Conservation (phyloP, 2,113 vertebrate genomes). For the Colius striatus region DNA sequence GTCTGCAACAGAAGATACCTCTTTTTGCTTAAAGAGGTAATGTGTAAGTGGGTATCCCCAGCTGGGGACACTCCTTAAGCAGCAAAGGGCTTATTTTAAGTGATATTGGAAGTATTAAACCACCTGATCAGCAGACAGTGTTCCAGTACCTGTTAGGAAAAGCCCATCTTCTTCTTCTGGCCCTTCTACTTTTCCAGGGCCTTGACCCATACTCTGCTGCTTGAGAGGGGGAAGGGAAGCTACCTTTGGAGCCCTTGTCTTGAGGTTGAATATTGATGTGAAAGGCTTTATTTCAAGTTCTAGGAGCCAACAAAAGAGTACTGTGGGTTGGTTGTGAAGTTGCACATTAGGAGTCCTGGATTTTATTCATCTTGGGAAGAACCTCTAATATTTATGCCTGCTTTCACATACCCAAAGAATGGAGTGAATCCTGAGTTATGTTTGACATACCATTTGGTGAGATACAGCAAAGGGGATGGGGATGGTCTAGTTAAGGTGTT, state of each 20-base stretch:
- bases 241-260: neutral
- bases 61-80: neutral
- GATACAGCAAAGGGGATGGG: neutral
- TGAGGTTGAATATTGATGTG: neutral
- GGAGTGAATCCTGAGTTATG: neutral
- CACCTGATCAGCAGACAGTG: neutral
- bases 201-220: neutral
- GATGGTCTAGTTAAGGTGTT: neutral
- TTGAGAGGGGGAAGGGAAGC: neutral
- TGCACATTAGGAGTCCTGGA: neutral
- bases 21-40: neutral
- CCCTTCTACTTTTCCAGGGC: neutral
- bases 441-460: neutral
- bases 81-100: neutral
- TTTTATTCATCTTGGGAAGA: neutral
- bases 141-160: neutral
- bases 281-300: conserved; percentile 20
- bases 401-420: neutral
- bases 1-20: neutral
- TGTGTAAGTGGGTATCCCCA: neutral
- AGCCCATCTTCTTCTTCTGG: neutral
- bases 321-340: neutral
- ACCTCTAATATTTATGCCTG: neutral
- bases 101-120: neutral
- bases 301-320: neutral